A percentile compares a stretch with the other conserved stretches of the same genome.
Conservation (phyloP, 1,140 invertebrate genomes). For the Diachasma alloeum region DNA sequence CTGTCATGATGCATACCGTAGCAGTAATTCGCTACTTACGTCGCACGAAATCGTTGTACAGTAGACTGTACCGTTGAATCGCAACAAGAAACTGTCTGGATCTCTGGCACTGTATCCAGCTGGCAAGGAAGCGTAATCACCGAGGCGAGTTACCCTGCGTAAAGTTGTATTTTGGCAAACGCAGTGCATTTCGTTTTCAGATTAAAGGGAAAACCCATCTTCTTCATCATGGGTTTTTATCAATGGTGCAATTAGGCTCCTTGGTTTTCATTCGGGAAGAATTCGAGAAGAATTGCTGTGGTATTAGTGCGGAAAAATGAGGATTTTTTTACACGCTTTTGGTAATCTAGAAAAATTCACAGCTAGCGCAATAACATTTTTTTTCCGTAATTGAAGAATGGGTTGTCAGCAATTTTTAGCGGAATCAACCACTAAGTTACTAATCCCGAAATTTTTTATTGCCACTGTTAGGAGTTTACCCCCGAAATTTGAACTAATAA, state of each 20-base stretch:
- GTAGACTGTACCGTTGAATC: not conserved
- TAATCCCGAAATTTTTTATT: too few relatives aligned
- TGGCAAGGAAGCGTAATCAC: constrained; percentile 55
- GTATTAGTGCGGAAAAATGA: too few relatives aligned
- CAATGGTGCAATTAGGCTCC: not conserved
- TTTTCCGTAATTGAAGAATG: too few relatives aligned
- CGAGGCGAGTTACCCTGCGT: constrained; percentile 49
- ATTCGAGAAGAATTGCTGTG: too few relatives aligned
- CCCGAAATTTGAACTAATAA: too few relatives aligned
- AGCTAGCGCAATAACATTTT: too few relatives aligned
- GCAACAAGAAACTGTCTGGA: constrained; percentile 20
- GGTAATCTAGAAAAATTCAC: too few relatives aligned
- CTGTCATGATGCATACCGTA: constrained; percentile 4
- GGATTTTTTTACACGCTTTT: too few relatives aligned
- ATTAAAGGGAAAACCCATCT: not conserved
- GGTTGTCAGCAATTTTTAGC: too few relatives aligned
- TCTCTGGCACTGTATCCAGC: constrained; percentile 51
- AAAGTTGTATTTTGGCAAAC: constrained; percentile 53
- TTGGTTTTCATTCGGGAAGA: too few relatives aligned
- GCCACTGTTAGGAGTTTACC: too few relatives aligned
- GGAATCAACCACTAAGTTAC: too few relatives aligned
- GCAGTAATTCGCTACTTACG: constrained; percentile 23
- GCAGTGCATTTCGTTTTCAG: not conserved
- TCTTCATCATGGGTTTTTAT: not conserved
- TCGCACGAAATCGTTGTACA: constrained; percentile 1